These are phyloP conservation scores for Montipora efflorescens DNA, from an alignment of 64 coral and sea anemone genomes.

Conservation along the genomic window DNA sequence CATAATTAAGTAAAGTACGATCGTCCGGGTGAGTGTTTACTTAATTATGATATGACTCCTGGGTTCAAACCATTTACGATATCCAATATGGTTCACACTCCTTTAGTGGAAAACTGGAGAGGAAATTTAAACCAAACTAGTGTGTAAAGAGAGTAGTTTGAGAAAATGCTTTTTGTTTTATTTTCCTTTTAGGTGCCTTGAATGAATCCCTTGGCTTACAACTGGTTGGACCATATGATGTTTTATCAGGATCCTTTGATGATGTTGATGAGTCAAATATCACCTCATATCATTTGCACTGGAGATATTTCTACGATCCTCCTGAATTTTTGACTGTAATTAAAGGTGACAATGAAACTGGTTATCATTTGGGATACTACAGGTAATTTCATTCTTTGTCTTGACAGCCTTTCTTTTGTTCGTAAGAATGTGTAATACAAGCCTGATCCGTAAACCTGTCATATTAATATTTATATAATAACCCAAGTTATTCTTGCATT, in stretches of 20 bases:
- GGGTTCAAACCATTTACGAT: too few relatives aligned
- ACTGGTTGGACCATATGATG: constrained; percentile 95
- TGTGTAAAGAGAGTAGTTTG: too few relatives aligned
- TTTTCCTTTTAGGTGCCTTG: constrained; percentile 77
- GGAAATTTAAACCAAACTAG: too few relatives aligned
- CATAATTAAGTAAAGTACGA: too few relatives aligned
- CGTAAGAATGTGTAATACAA: too few relatives aligned
- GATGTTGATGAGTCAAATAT: constrained; percentile 39
- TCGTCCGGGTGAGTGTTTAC: too few relatives aligned
- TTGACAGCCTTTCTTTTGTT: not conserved
- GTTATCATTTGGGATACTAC: constrained; percentile 95
- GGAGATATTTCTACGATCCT: constrained; percentile 95
- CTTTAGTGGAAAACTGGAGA: too few relatives aligned
- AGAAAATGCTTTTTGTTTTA: not conserved
- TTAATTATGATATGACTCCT: too few relatives aligned
- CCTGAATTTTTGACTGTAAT: constrained; percentile 96
- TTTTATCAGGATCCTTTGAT: constrained; percentile 75
- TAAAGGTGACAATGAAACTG: constrained; percentile 74
- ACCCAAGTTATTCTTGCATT: too few relatives aligned
- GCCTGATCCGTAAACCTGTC: too few relatives aligned
- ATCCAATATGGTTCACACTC: too few relatives aligned
- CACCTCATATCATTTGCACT: constrained; percentile 81
- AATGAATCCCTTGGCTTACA: constrained; percentile 60
- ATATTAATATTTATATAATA: too few relatives aligned
- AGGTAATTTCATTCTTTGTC: constrained; percentile 45